Evolutionary conservation across 2,113 vertebrate species (phyloP).

Genomic region (Halcyon senegalensis): DNA sequence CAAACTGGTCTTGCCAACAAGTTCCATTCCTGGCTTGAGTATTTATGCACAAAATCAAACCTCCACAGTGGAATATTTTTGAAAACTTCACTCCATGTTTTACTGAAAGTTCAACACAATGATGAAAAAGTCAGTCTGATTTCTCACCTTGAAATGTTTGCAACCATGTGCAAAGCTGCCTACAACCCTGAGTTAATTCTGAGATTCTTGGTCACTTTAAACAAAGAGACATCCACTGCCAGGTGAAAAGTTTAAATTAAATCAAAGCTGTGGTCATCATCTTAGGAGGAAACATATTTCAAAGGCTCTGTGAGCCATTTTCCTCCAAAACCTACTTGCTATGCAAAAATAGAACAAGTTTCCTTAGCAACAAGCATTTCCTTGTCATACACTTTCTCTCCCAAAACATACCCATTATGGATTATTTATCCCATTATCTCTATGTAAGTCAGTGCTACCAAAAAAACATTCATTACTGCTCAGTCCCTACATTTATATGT

Average conservation of each 20-base stretch:
- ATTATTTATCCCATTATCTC: conserved; percentile 31
- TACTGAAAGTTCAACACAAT: not conserved
- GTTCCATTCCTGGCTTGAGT: not conserved
- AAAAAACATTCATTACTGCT: not conserved
- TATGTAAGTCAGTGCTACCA: not conserved
- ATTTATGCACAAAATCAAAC: not conserved
- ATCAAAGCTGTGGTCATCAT: not conserved
- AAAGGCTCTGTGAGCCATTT: not conserved
- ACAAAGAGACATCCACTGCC: not conserved
- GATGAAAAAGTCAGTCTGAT: not conserved
- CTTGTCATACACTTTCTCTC: not conserved
- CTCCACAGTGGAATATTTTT: not conserved
- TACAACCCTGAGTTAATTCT: not conserved
- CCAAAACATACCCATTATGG: not conserved
- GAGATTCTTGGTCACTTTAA: not conserved
- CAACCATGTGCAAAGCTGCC: not conserved
- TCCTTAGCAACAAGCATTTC: not conserved
- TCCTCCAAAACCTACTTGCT: not conserved
- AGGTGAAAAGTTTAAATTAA: not conserved
- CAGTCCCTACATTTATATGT: not conserved
- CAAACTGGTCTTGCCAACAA: not conserved
- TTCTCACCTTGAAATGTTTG: not conserved
- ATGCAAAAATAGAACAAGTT: not conserved
- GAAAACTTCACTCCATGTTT: not conserved
- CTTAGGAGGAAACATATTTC: not conserved